Conservation (phyloP, 2,888 invertebrate genomes). For the Machimus atricapillus region DNA sequence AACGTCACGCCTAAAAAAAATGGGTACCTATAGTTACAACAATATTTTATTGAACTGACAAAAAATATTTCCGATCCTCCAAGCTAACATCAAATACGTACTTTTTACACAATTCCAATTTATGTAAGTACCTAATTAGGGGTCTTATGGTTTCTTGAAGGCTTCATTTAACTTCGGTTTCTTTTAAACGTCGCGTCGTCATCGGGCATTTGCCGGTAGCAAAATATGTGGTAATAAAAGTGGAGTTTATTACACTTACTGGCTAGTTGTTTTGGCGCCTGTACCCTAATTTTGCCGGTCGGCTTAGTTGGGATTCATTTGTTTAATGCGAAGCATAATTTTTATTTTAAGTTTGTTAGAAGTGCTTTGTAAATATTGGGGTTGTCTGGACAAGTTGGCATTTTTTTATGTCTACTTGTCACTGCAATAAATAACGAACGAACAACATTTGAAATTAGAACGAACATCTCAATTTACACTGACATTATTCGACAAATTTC, state of each 20-base stretch:
- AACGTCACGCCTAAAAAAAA: too few relatives aligned
- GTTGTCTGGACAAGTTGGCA: neutral
- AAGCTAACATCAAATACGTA: too few relatives aligned
- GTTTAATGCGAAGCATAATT: neutral
- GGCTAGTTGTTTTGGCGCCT: neutral
- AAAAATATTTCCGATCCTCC: too few relatives aligned
- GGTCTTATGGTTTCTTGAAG: neutral
- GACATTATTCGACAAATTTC: neutral
- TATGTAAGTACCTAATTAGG: neutral
- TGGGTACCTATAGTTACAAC: too few relatives aligned
- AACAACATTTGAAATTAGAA: neutral
- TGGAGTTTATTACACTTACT: neutral
- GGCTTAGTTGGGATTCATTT: neutral
- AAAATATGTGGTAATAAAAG: neutral
- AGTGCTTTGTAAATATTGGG: neutral
- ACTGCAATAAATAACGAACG: too few relatives aligned
- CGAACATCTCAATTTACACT: neutral
- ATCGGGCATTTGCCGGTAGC: neutral
- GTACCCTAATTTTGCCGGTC: neutral
- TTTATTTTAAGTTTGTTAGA: neutral
- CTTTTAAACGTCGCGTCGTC: neutral
- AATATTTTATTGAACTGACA: too few relatives aligned
- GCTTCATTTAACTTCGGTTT: neutral
- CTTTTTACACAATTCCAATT: too few relatives aligned
- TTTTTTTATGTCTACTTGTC: neutral